Evolutionary conservation across 64 coral and sea anemone species (phyloP).

Genomic region (Stichodactyla mertensii): DNA sequence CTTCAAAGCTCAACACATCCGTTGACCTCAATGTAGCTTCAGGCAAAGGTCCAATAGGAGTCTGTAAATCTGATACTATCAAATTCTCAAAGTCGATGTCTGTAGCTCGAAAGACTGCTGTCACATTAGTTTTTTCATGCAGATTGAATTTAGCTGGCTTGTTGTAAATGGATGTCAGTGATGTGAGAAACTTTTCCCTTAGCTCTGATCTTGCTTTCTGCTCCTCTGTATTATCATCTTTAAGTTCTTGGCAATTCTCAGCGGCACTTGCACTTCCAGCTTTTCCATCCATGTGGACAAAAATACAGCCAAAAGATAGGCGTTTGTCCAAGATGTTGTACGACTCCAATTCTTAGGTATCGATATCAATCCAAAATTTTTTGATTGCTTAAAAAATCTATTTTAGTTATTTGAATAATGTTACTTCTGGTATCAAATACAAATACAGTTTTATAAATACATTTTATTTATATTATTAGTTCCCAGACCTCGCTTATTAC

Average conservation of each 20-base stretch:
- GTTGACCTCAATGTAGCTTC: slow-evolving; percentile 78
- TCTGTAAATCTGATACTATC: slow-evolving; percentile 78
- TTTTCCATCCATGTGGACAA: too few relatives aligned
- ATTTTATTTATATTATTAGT: too few relatives aligned
- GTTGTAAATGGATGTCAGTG: slow-evolving; percentile 54
- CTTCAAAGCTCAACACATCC: slow-evolving; percentile 76
- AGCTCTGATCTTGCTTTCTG: slow-evolving; percentile 67
- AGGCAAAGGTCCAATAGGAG: slow-evolving; percentile 76
- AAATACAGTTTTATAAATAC: too few relatives aligned
- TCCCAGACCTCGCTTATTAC: too few relatives aligned
- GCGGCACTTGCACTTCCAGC: too few relatives aligned
- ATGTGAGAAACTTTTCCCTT: slow-evolving; percentile 61
- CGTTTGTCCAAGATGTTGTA: too few relatives aligned
- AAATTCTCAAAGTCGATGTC: slow-evolving; percentile 84
- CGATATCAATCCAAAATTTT: too few relatives aligned
- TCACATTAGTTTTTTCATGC: slow-evolving; percentile 76
- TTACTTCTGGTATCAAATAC: too few relatives aligned
- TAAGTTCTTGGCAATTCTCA: background rate
- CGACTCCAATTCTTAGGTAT: too few relatives aligned
- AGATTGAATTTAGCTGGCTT: slow-evolving; percentile 64
- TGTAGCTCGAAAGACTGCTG: slow-evolving; percentile 69
- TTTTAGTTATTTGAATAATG: too few relatives aligned
- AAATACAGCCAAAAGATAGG: too few relatives aligned
- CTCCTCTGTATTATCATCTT: slow-evolving; percentile 20
- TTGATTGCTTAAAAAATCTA: too few relatives aligned